These are phyloP conservation scores for Oreochromis mossambicus DNA, from an alignment of 2,797 vertebrate species.

Conservation along the genomic window DNA sequence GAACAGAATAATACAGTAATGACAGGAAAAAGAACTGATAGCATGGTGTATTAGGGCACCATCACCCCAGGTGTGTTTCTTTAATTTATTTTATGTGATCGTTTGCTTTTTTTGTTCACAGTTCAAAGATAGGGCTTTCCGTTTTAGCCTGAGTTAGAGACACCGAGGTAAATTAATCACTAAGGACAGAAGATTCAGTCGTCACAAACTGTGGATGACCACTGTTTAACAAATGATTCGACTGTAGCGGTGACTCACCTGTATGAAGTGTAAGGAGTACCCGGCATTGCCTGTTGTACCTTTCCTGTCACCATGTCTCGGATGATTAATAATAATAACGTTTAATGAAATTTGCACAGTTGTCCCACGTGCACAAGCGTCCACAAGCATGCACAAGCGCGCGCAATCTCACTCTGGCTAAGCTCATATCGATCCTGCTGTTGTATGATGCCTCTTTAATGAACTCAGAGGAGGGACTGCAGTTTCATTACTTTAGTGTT, in stretches of 20 bases:
- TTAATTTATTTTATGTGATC: not conserved
- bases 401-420: rapidly evolving
- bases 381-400: not conserved
- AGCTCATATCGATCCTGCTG: not conserved
- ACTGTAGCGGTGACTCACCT: not conserved
- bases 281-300: not conserved
- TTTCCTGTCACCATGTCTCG: not conserved
- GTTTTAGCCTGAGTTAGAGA: not conserved
- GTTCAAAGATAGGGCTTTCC: not conserved
- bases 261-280: not conserved
- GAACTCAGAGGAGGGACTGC: not conserved
- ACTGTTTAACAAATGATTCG: not conserved
- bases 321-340: not conserved
- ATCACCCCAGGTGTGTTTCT: not conserved
- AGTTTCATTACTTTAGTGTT: not conserved
- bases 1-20: constrained; percentile 7
- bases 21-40: not conserved
- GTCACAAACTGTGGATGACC: not conserved
- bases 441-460: not conserved
- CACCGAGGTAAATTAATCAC: not conserved
- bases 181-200: not conserved
- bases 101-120: not conserved
- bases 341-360: not conserved
- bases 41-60: not conserved
- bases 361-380: not conserved